phyloP scores from a whole-genome alignment of 2,113 vertebrate species.

The Taxidea taxus region DNA sequence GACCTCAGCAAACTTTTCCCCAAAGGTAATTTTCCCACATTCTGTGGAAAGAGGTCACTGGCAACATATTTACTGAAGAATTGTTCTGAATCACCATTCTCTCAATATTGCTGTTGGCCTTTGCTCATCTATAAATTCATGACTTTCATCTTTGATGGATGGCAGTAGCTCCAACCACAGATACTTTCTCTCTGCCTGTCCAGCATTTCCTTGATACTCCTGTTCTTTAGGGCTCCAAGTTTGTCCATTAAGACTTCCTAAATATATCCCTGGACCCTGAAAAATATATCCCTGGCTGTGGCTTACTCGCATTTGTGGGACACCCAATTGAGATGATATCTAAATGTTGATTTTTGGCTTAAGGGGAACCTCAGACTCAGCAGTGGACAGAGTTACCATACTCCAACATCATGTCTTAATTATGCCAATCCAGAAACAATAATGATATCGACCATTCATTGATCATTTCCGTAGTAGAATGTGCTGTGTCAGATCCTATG shows the following conservation, averaged over 20 bases:
- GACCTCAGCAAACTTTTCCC: neutral
- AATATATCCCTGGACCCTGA: neutral
- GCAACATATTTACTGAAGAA: neutral
- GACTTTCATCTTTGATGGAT: neutral
- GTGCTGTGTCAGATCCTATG: neutral
- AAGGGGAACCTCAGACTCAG: neutral
- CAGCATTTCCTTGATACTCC: neutral
- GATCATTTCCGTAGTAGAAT: neutral
- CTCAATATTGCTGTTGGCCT: neutral
- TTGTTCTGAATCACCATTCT: neutral
- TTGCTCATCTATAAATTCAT: neutral
- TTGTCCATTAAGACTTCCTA: neutral
- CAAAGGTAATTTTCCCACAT: neutral
- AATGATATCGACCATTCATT: neutral
- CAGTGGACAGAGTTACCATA: neutral
- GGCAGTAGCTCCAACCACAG: neutral
- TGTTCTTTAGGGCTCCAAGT: neutral
- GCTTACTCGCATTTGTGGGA: neutral
- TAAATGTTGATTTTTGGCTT: neutral
- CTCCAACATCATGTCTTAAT: fast-evolving
- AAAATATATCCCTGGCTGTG: too few relatives aligned
- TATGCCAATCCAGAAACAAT: neutral
- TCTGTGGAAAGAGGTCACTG: neutral
- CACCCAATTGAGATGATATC: neutral
- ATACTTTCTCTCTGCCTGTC: neutral